Percentiles rank a stretch among this genome's conserved stretches.
These are phyloP conservation scores for Dreissena rostriformis DNA, from an alignment of 1,140 invertebrate genomes.

Conservation along the genomic window DNA sequence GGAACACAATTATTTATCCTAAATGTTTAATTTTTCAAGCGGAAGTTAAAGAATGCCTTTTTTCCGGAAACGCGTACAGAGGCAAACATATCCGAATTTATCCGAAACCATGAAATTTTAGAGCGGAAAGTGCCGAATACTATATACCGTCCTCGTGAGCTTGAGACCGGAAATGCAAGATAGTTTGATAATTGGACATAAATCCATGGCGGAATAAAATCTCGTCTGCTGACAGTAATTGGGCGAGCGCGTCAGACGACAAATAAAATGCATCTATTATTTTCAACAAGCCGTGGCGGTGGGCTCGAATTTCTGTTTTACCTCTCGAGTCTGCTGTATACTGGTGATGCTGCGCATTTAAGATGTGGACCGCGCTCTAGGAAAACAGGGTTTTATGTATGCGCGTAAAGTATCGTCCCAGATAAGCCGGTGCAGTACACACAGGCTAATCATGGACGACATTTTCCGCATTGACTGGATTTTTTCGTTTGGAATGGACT, in stretches of 20 bases:
- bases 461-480: background rate
- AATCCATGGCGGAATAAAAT: slow-evolving; percentile 1
- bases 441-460: background rate
- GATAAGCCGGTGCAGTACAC: background rate
- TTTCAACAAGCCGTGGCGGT: background rate
- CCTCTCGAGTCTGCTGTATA: background rate
- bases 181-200: background rate
- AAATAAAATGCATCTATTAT: slow-evolving; percentile 6
- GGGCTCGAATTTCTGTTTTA: background rate
- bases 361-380: background rate
- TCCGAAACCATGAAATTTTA: background rate
- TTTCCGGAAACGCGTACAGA: background rate
- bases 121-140: background rate
- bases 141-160: no score
- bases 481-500: background rate
- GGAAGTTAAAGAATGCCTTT: background rate
- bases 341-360: background rate
- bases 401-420: background rate
- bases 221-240: slow-evolving; percentile 1
- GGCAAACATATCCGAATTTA: background rate
- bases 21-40: background rate
- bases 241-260: background rate
- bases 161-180: background rate
- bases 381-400: background rate
- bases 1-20: background rate